Evolutionary conservation across 2,888 invertebrate genomes (phyloP).

Genomic region (Drosophila paranaensis): DNA sequence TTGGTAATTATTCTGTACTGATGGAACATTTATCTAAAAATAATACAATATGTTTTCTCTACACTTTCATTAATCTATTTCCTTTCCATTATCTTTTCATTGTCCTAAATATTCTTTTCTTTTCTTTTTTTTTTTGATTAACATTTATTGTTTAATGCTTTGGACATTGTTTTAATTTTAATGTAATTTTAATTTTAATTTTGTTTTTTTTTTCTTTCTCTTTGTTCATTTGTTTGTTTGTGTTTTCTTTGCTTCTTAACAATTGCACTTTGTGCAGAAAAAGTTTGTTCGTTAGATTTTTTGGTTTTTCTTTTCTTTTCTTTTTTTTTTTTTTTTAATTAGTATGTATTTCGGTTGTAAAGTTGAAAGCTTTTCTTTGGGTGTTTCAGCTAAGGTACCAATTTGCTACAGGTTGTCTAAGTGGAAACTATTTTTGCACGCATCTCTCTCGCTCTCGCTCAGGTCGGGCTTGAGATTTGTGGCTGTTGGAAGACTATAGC

Average conservation of each 20-base stretch:
- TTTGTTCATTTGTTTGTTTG: slow-evolving; percentile 16
- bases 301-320: too few species aligned
- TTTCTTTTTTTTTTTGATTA: slow-evolving; percentile 23
- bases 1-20: slow-evolving; percentile 29
- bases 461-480: slow-evolving; percentile 39
- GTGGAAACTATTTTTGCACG: slow-evolving; percentile 46
- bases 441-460: slow-evolving; percentile 16
- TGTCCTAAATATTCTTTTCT: slow-evolving; percentile 2
- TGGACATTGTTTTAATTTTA: slow-evolving; percentile 36
- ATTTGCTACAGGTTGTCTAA: slow-evolving; percentile 75
- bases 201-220: neutral
- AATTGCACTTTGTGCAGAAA: slow-evolving; percentile 50
- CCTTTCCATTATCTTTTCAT: slow-evolving; percentile 1
- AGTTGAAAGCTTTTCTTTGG: slow-evolving; percentile 57
- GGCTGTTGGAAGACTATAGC: slow-evolving; percentile 69
- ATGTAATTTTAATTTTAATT: slow-evolving; percentile 5
- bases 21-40: slow-evolving; percentile 73
- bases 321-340: neutral
- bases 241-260: slow-evolving; percentile 2
- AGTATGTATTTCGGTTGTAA: slow-evolving; percentile 41
- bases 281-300: slow-evolving; percentile 14
- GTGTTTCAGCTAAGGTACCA: slow-evolving; percentile 75
- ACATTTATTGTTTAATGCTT: slow-evolving; percentile 42
- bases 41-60: slow-evolving; percentile 52
- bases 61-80: slow-evolving; percentile 27